A percentile compares a stretch with the other conserved stretches of the same genome.
phyloP scores from a whole-genome alignment of 2,888 invertebrate genomes.

The Epinotia nisella region DNA sequence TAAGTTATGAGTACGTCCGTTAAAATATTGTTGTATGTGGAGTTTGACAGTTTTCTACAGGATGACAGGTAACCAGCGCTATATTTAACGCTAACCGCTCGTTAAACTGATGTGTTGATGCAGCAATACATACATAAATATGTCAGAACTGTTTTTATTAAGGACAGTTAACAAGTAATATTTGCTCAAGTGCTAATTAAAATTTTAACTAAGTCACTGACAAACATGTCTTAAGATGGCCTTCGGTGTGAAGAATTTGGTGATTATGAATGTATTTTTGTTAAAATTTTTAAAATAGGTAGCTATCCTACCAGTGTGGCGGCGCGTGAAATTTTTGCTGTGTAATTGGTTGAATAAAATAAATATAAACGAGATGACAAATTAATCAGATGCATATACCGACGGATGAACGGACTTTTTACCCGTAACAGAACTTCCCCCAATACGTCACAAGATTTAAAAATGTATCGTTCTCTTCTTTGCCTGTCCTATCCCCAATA shows the following conservation, averaged over 20 bases:
- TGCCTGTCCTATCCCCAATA: not conserved
- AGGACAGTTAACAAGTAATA: not conserved
- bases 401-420: not conserved
- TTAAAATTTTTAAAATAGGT: not conserved
- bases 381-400: not conserved
- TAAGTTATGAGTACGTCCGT: too few species aligned
- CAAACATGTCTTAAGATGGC: not conserved
- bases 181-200: slow-evolving; percentile 5
- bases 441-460: not conserved
- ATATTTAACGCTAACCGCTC: too few species aligned
- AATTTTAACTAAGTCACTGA: not conserved
- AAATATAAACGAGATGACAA: not conserved
- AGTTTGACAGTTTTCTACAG: too few species aligned
- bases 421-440: not conserved
- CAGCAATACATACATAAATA: not conserved
- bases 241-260: not conserved
- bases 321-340: too few species aligned
- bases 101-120: too few species aligned
- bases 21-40: too few species aligned
- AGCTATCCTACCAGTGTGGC: too few species aligned
- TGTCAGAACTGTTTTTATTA: not conserved
- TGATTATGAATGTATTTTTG: not conserved
- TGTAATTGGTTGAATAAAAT: too few species aligned
- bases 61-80: too few species aligned
- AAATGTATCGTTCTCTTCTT: too few species aligned